These are phyloP conservation scores for Teinopalpus imperialis DNA, from an alignment of 2,888 invertebrate genomes.

Conservation along the genomic window DNA sequence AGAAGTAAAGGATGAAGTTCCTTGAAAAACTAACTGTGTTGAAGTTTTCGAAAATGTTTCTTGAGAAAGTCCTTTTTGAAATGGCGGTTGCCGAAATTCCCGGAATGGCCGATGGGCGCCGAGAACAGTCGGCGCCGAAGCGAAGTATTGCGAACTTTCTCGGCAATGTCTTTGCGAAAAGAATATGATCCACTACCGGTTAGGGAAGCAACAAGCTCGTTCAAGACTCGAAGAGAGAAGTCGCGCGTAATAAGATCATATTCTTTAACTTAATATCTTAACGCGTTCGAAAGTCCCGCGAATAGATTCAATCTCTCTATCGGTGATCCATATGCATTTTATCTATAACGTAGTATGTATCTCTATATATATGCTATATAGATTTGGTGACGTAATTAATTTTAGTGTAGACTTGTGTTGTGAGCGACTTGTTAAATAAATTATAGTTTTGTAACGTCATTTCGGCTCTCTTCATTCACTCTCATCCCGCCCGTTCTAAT, in stretches of 20 bases:
- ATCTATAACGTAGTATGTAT: conserved; percentile 54
- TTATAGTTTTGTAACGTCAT: conserved; percentile 72
- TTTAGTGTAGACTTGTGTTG: conserved; percentile 70
- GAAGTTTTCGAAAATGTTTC: conserved; percentile 80
- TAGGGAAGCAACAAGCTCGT: conserved; percentile 52
- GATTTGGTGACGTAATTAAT: conserved; percentile 56
- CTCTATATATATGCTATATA: conserved; percentile 53
- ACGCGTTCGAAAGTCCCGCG: conserved; percentile 26
- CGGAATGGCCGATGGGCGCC: conserved; percentile 57
- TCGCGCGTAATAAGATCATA: conserved; percentile 64
- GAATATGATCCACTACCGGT: conserved; percentile 72
- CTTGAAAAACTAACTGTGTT: conserved; percentile 80
- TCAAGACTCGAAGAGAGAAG: conserved; percentile 64
- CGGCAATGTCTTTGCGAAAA: conserved; percentile 67
- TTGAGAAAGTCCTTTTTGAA: conserved; percentile 72
- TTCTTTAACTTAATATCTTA: conserved; percentile 51
- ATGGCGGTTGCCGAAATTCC: conserved; percentile 65
- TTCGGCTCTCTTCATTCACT: conserved; percentile 60
- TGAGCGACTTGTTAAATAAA: conserved; percentile 75
- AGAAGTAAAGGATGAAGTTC: conserved; percentile 91
- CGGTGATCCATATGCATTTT: conserved; percentile 62
- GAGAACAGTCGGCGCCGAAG: conserved; percentile 52
- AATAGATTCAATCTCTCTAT: conserved; percentile 30
- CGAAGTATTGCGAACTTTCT: conserved; percentile 50
- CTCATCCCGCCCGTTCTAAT: conserved; percentile 54